Conservation (phyloP, 2,797 vertebrate genomes). For the Heliangelus exortis region DNA sequence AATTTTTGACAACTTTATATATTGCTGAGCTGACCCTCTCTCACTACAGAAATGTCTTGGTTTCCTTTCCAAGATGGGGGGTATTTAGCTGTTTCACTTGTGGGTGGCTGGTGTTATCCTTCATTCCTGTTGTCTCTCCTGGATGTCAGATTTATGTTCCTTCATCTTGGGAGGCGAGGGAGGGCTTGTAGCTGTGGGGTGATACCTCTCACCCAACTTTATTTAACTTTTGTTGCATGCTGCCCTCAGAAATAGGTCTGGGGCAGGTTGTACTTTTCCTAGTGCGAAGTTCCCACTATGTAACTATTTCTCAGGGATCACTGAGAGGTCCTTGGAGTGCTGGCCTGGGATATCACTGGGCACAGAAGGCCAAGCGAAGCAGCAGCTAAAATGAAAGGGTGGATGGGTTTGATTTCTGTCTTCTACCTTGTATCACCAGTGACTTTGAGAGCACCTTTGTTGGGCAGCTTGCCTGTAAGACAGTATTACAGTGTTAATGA, state of each 20-base stretch:
- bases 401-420: neutral
- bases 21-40: neutral
- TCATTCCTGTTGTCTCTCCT: neutral
- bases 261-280: neutral
- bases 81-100: neutral
- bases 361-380: neutral
- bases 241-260: neutral
- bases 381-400: neutral
- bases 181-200: neutral
- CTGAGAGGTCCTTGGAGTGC: neutral
- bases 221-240: neutral
- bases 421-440: neutral
- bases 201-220: neutral
- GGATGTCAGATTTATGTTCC: neutral
- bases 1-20: neutral
- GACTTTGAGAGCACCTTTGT: neutral
- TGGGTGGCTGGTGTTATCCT: neutral
- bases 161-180: rapidly evolving
- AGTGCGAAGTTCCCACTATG: neutral
- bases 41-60: rapidly evolving
- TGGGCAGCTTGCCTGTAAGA: neutral
- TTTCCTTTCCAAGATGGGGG: neutral
- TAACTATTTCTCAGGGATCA: neutral
- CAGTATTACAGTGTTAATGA: neutral
- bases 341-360: neutral